Evolutionary conservation across 1,140 invertebrate species (phyloP).

Genomic region (Tribolium madens): DNA sequence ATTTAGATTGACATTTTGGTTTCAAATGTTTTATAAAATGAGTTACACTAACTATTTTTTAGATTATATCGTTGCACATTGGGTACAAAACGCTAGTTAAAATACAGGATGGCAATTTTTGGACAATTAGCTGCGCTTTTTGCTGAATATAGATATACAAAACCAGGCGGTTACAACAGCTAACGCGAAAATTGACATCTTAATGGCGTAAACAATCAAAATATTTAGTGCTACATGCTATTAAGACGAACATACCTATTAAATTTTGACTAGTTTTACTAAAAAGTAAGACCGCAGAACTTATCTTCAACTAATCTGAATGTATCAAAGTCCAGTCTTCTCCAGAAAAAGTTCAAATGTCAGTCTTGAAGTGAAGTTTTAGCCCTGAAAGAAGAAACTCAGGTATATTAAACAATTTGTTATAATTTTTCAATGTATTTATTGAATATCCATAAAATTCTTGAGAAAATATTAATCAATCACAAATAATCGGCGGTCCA

Average conservation of each 20-base stretch:
- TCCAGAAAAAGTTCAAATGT: constrained; percentile 67
- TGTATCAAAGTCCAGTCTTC: constrained; percentile 64
- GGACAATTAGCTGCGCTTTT: constrained; percentile 21
- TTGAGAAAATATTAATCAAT: constrained; percentile 54
- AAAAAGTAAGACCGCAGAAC: constrained; percentile 65
- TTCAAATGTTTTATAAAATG: constrained; percentile 38
- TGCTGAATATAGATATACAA: neutral
- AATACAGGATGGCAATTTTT: constrained; percentile 33
- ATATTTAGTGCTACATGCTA: constrained; percentile 9
- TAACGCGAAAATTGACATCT: constrained; percentile 35
- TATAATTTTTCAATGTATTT: constrained; percentile 52
- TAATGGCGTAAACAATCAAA: neutral
- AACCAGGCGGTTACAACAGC: constrained; percentile 8
- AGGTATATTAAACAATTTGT: constrained; percentile 59
- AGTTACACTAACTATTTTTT: constrained; percentile 25
- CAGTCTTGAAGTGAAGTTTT: constrained; percentile 64
- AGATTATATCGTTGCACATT: constrained; percentile 23
- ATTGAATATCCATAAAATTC: constrained; percentile 55
- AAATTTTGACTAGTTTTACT: constrained; percentile 49
- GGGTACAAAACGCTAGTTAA: constrained; percentile 25
- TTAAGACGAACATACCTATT: constrained; percentile 31
- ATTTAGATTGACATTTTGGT: constrained; percentile 35
- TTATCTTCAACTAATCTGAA: constrained; percentile 66
- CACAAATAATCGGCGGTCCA: constrained; percentile 52
- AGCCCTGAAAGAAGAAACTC: constrained; percentile 64